Evolutionary conservation across 2,888 invertebrate species (phyloP).

Genomic region (Pristionchus arcanus): DNA sequence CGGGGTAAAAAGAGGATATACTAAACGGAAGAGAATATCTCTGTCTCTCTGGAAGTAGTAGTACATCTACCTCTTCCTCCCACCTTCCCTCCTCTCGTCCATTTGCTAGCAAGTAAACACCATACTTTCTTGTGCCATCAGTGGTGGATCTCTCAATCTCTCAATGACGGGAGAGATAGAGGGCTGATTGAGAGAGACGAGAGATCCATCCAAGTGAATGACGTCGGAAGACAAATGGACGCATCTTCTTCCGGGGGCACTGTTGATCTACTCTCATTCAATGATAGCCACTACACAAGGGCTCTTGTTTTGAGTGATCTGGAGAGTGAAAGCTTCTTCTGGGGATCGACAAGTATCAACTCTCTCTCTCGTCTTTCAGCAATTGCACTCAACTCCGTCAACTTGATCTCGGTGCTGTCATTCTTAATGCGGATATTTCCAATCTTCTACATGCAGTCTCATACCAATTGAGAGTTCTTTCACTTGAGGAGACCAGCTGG

Average conservation of each 20-base stretch:
- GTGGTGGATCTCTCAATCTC: conserved; percentile 20
- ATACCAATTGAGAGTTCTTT: conserved; percentile 57
- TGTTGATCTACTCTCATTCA: conserved; percentile 11
- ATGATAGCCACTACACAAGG: conserved; percentile 29
- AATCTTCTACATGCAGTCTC: conserved; percentile 57
- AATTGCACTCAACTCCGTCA: conserved; percentile 58
- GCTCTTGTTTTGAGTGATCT: conserved; percentile 1
- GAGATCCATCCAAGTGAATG: conserved; percentile 14
- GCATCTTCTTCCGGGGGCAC: conserved; percentile 33
- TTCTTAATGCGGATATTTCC: conserved; percentile 61
- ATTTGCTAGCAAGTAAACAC: conserved; percentile 40
- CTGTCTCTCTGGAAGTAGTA: conserved; percentile 28
- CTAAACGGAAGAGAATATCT: background rate
- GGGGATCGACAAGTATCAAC: background rate
- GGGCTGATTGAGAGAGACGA: background rate
- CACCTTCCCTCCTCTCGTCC: conserved; percentile 18
- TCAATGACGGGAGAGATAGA: background rate
- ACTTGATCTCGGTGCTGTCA: conserved; percentile 61
- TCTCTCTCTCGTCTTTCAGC: conserved; percentile 55
- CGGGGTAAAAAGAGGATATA: background rate
- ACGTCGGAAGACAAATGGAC: conserved; percentile 28
- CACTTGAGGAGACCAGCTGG: conserved; percentile 65
- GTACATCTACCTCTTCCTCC: conserved; percentile 12
- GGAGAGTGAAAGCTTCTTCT: background rate
- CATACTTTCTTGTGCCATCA: conserved; percentile 45